These are phyloP conservation scores for Thymallus thymallus DNA, from an alignment of 2,113 vertebrate species.

Conservation along the genomic window DNA sequence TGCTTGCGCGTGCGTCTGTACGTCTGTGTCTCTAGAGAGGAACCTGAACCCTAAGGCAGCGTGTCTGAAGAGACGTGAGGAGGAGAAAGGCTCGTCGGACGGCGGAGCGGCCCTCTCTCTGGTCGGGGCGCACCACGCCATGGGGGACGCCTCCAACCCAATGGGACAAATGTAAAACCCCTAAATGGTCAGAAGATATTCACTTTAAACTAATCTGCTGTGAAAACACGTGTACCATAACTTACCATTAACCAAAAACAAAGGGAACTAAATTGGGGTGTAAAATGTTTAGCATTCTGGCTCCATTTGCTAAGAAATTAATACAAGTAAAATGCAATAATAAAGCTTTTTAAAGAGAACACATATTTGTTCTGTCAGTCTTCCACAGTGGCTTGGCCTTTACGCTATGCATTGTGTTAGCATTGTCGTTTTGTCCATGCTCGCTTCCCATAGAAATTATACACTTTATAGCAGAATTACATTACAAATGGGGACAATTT, in stretches of 20 bases:
- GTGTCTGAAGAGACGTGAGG: constrained; percentile 94
- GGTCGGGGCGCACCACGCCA: constrained; percentile 86
- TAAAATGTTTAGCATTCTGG: not conserved
- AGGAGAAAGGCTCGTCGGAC: constrained; percentile 92
- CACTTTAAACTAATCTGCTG: constrained; percentile 75
- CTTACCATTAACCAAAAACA: constrained; percentile 9
- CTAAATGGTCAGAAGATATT: constrained; percentile 77
- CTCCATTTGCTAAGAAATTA: constrained; percentile 1
- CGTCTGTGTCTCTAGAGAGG: constrained; percentile 77
- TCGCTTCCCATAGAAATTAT: not conserved
- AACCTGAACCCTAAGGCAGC: constrained; percentile 96
- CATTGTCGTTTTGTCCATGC: not conserved
- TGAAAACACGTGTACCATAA: constrained; percentile 59
- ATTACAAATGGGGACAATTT: no score
- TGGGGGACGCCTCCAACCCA: constrained; percentile 91
- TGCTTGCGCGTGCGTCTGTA: not conserved
- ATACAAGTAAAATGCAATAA: not conserved
- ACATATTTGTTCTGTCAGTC: not conserved
- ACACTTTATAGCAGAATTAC: not conserved
- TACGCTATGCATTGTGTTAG: not conserved
- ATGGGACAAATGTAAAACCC: constrained; percentile 96
- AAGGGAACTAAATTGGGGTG: constrained; percentile 3
- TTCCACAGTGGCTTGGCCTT: not conserved
- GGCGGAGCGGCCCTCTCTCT: constrained; percentile 85
- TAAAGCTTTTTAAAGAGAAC: no score